Evolutionary conservation across 2,113 vertebrate genomes (phyloP).

Genomic region (Platysternon megacephalum): DNA sequence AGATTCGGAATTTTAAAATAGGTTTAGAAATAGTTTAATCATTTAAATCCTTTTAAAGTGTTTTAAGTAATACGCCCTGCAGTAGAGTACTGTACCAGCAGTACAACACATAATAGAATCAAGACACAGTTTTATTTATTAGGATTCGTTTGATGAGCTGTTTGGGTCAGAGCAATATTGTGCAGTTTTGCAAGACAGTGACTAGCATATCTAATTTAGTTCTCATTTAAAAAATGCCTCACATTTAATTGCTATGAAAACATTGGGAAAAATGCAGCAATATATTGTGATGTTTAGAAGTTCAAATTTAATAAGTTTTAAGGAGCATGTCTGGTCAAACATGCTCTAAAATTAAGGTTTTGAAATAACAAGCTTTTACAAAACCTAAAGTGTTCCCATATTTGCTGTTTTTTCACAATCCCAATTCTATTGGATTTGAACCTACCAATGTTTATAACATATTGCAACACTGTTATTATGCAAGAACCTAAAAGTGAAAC

Average conservation of each 20-base stretch:
- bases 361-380: neutral
- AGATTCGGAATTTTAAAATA: neutral
- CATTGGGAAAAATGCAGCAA: neutral
- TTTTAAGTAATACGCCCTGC: slow-evolving; percentile 2
- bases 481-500: neutral
- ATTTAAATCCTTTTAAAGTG: neutral
- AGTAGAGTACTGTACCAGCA: neutral
- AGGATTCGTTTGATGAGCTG: neutral
- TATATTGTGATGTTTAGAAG: neutral
- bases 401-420: neutral
- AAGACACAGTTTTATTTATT: slow-evolving; percentile 1
- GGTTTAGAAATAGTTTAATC: neutral
- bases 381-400: neutral
- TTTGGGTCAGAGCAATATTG: neutral
- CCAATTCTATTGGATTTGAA: neutral
- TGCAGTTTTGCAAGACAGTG: neutral
- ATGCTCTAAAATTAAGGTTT: neutral
- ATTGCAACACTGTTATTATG: neutral
- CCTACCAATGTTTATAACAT: neutral
- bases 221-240: neutral
- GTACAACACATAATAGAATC: neutral
- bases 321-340: neutral
- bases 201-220: neutral
- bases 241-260: neutral
- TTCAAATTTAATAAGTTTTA: neutral